These are phyloP conservation scores for Bubo scandiacus DNA, from an alignment of 2,113 vertebrate genomes.

Conservation along the genomic window DNA sequence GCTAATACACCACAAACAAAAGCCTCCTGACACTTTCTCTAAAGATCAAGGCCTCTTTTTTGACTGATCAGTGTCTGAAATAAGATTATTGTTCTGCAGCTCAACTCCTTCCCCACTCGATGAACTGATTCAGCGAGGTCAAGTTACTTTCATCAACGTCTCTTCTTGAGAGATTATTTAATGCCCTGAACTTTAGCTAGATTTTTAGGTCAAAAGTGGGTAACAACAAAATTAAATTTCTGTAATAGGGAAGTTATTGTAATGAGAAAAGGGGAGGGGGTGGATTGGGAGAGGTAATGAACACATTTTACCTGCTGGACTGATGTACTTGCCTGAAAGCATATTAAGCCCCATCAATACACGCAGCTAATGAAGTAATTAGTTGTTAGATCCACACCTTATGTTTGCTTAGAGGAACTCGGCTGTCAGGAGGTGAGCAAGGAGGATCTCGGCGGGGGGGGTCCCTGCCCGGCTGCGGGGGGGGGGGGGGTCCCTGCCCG, in stretches of 20 bases:
- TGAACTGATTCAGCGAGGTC: neutral
- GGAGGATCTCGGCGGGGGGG: too few relatives aligned
- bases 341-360: neutral
- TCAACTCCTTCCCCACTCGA: neutral
- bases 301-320: neutral
- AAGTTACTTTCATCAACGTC: neutral
- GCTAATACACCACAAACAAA: neutral
- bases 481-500: neutral
- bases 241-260: neutral
- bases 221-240: neutral
- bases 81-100: neutral
- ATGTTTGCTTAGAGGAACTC: neutral
- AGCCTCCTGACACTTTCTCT: neutral
- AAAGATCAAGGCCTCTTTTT: neutral
- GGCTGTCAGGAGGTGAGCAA: neutral
- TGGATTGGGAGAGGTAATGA: neutral
- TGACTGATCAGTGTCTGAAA: neutral
- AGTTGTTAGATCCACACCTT: neutral
- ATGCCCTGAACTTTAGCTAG: neutral
- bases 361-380: neutral
- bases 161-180: neutral
- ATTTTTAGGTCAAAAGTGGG: neutral
- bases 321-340: neutral
- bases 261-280: neutral
- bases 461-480: neutral